phyloP scores from a whole-genome alignment of 2,888 invertebrate species.

The Hartigia nigra region DNA sequence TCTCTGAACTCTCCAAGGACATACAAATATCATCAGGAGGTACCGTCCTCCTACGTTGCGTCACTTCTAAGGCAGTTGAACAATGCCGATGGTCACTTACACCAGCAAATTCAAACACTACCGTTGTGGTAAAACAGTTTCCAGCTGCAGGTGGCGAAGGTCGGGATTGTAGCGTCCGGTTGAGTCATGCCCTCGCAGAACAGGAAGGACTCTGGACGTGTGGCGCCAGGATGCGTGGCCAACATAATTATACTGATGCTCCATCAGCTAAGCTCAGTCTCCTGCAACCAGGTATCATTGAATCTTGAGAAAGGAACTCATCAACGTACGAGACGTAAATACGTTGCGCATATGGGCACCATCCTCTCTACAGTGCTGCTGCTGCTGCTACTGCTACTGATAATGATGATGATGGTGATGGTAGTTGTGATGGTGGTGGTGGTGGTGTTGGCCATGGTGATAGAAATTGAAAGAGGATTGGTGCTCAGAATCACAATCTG shows the following conservation, averaged over 20 bases:
- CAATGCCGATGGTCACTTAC: constrained; percentile 63
- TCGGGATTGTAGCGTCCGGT: constrained; percentile 61
- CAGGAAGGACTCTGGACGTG: constrained; percentile 64
- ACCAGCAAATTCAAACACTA: constrained; percentile 58
- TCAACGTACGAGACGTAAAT: constrained; percentile 1
- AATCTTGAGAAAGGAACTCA: constrained; percentile 43
- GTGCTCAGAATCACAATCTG: background rate
- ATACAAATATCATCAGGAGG: constrained; percentile 61
- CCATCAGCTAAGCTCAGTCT: constrained; percentile 61
- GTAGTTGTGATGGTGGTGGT: constrained; percentile 11
- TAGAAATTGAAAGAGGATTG: background rate
- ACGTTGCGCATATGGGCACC: constrained; percentile 8
- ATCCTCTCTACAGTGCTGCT: background rate
- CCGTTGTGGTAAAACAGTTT: constrained; percentile 61
- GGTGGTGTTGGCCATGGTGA: background rate
- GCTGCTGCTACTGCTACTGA: constrained; percentile 5
- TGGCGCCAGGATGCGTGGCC: constrained; percentile 55
- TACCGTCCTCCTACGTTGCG: constrained; percentile 57
- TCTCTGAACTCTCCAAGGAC: constrained; percentile 61
- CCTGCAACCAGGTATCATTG: constrained; percentile 63
- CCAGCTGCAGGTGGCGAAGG: constrained; percentile 55
- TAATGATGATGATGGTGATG: constrained; percentile 15
- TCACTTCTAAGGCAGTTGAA: constrained; percentile 56
- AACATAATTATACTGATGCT: constrained; percentile 58
- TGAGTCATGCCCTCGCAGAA: constrained; percentile 57